Percentiles rank a stretch among this genome's conserved stretches.
phyloP scores from a whole-genome alignment of 2,113 vertebrate species.

The Planiliza haematocheilus region DNA sequence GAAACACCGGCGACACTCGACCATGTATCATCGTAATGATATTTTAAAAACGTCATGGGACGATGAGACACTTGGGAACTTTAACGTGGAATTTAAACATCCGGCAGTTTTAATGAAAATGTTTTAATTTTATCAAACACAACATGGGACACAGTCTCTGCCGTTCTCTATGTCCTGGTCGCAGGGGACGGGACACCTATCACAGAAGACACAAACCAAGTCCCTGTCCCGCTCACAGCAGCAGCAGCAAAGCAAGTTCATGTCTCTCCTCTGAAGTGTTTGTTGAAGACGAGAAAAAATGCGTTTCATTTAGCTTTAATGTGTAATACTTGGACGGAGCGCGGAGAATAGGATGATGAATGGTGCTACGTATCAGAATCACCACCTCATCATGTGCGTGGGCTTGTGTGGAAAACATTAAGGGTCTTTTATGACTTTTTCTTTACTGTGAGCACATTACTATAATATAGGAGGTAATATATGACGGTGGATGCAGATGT shows the following conservation, averaged over 20 bases:
- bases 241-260: conserved; percentile 41
- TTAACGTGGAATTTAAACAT: conserved; percentile 9
- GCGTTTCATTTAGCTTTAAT: conserved; percentile 29
- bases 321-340: conserved; percentile 32
- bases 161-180: background rate
- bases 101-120: conserved; percentile 15
- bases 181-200: background rate
- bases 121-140: background rate
- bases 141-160: conserved; percentile 8
- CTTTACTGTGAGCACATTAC: background rate
- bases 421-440: conserved; percentile 21
- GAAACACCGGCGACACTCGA: background rate
- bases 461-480: background rate
- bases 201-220: no score
- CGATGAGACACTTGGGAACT: conserved; percentile 12
- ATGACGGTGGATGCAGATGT: background rate
- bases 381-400: conserved; percentile 20
- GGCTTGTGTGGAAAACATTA: conserved; percentile 37
- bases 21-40: conserved; percentile 9
- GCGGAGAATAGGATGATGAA: conserved; percentile 39
- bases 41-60: conserved; percentile 27
- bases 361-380: conserved; percentile 26
- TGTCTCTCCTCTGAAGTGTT: conserved; percentile 4
- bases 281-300: conserved; percentile 7
- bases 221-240: conserved; percentile 2